These are phyloP conservation scores for Drosophila teissieri DNA, from an alignment of 1,140 invertebrate species.

Conservation along the genomic window DNA sequence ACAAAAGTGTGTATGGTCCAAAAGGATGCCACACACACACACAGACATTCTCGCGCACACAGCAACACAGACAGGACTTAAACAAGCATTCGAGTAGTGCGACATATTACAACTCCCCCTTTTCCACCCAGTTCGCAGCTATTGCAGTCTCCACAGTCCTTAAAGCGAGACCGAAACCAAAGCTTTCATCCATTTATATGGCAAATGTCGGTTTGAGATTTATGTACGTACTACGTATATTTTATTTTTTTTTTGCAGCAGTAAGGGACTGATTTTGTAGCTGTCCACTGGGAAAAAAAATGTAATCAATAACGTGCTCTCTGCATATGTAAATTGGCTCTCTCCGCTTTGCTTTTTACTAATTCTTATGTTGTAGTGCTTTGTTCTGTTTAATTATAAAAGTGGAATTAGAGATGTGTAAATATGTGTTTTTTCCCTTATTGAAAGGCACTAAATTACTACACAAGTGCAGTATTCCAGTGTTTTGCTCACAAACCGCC, in stretches of 20 bases:
- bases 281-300: slow-evolving; percentile 9
- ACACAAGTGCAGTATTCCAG: slow-evolving; percentile 1
- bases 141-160: slow-evolving; percentile 32
- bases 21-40: slow-evolving; percentile 30
- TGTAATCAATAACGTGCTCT: background rate
- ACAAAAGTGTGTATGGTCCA: slow-evolving; percentile 43
- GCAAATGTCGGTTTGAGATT: slow-evolving; percentile 30
- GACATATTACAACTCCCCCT: slow-evolving; percentile 74
- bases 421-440: too few relatives aligned
- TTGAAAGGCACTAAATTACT: background rate
- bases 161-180: slow-evolving; percentile 41
- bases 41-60: slow-evolving; percentile 4
- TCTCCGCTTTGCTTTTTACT: too few relatives aligned
- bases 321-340: too few relatives aligned
- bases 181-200: slow-evolving; percentile 35
- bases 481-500: slow-evolving; percentile 10
- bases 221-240: slow-evolving; percentile 4
- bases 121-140: background rate
- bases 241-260: slow-evolving; percentile 2
- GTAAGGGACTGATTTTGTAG: background rate
- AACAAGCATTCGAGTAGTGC: slow-evolving; percentile 75
- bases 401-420: too few relatives aligned
- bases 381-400: too few relatives aligned
- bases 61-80: slow-evolving; percentile 40
- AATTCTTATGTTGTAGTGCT: too few relatives aligned